Conservation (phyloP, 2,797 vertebrate species). For the Loris lydekkerianus region DNA sequence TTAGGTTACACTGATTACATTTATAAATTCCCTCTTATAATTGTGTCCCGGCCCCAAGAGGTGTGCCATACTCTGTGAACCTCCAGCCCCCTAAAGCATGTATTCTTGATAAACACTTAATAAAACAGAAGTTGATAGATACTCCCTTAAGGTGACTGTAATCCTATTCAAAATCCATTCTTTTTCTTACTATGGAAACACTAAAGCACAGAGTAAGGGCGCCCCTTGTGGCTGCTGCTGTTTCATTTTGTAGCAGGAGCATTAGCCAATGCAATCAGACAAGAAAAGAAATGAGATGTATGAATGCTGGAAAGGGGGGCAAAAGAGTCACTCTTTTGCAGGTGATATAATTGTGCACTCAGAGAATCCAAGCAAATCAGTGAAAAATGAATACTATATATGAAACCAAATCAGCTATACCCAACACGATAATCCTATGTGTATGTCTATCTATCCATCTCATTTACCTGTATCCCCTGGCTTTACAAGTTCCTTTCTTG, state of each 20-base stretch:
- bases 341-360: background rate
- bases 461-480: background rate
- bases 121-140: background rate
- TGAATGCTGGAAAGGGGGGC: background rate
- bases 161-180: background rate
- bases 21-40: no score
- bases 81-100: no score
- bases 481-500: background rate
- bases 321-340: background rate
- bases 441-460: background rate
- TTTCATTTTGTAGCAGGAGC: background rate
- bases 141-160: background rate
- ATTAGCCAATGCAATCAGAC: background rate
- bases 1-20: no score
- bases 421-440: background rate
- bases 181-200: background rate
- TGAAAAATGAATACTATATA: background rate
- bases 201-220: background rate
- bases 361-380: background rate
- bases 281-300: background rate
- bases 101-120: background rate
- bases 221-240: rapidly evolving
- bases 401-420: background rate
- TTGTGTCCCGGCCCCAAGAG: no score
- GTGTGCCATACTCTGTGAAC: no score